Evolutionary conservation across 2,797 vertebrate species (phyloP).

Genomic region (Sebastes ruberrimus): DNA sequence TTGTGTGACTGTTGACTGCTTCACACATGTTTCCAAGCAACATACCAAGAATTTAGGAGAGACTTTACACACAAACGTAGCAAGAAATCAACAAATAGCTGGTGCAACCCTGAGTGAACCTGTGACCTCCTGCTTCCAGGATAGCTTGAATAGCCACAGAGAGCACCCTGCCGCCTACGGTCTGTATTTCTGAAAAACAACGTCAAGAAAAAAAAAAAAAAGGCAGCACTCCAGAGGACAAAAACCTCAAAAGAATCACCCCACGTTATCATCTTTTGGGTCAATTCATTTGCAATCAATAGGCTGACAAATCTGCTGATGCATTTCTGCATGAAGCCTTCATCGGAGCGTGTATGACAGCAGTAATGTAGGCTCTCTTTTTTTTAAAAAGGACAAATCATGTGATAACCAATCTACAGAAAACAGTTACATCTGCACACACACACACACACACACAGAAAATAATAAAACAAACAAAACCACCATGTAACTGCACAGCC

Average conservation of each 20-base stretch:
- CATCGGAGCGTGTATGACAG: not conserved
- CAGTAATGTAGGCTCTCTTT: not conserved
- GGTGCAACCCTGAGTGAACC: not conserved
- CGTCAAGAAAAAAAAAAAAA: not conserved
- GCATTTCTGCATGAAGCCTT: not conserved
- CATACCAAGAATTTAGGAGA: not conserved
- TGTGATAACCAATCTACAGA: not conserved
- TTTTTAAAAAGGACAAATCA: not conserved
- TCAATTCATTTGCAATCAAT: not conserved
- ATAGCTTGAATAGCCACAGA: not conserved
- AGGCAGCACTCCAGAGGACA: not conserved
- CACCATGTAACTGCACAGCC: slow-evolving; percentile 25
- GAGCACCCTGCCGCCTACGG: not conserved
- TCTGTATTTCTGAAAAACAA: not conserved
- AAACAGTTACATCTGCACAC: not conserved
- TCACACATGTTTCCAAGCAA: not conserved
- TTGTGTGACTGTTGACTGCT: not conserved
- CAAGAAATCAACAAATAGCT: not conserved
- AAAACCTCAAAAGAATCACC: not conserved
- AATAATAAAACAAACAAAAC: not conserved
- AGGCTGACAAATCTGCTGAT: not conserved
- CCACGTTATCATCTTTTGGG: not conserved
- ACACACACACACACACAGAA: not conserved
- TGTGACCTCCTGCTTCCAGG: slow-evolving; percentile 12
- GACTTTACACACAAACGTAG: not conserved